Evolutionary conservation across 2,888 invertebrate genomes (phyloP).

Genomic region (Archaeoteleia sp.): DNA sequence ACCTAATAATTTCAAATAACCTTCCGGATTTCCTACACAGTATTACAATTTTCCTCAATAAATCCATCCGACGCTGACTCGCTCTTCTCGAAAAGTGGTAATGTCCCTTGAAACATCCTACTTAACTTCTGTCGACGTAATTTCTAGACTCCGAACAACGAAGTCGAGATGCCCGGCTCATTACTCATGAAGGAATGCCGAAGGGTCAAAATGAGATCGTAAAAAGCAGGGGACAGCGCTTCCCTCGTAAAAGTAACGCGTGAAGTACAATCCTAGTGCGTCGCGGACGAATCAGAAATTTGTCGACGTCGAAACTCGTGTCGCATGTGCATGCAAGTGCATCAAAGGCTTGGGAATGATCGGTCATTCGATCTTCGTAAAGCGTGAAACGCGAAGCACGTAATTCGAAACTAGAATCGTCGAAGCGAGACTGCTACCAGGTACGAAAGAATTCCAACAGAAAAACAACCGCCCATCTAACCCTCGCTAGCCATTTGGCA

Average conservation of each 20-base stretch:
- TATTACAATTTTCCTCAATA: too few relatives aligned
- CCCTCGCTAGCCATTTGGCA: background rate
- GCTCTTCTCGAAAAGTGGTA: too few relatives aligned
- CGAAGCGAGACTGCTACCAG: constrained; percentile 23
- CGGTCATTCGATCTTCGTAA: constrained; percentile 48
- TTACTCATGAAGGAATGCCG: constrained; percentile 26
- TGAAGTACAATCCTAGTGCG: constrained; percentile 6
- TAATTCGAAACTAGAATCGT: constrained; percentile 38
- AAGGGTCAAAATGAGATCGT: constrained; percentile 18
- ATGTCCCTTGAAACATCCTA: background rate
- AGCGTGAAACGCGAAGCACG: constrained; percentile 29
- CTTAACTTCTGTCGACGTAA: background rate
- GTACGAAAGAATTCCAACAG: constrained; percentile 13
- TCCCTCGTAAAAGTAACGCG: constrained; percentile 32
- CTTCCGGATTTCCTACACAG: too few relatives aligned
- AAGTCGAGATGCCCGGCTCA: constrained; percentile 21
- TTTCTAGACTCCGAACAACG: constrained; percentile 15
- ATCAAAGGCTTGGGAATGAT: constrained; percentile 37
- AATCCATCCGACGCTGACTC: too few relatives aligned
- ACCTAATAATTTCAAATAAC: too few relatives aligned
- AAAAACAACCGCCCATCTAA: background rate
- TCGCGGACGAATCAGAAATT: constrained; percentile 23
- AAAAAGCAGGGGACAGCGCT: constrained; percentile 16
- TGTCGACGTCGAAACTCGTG: constrained; percentile 11
- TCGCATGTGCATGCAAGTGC: constrained; percentile 24